phyloP scores from a whole-genome alignment of 2,888 invertebrate genomes.

The Limnephilus rhombicus region DNA sequence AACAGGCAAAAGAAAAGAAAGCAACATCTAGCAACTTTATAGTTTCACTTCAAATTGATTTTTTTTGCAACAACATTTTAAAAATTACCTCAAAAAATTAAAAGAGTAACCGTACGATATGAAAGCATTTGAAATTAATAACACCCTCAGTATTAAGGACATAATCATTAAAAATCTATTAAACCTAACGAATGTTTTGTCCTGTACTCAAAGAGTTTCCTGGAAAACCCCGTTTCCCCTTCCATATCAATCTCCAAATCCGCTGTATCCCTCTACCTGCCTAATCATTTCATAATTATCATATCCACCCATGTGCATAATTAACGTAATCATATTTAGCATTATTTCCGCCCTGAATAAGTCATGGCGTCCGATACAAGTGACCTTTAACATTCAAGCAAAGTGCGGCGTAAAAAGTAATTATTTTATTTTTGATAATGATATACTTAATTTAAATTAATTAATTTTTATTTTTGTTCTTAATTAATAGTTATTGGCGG shows the following conservation, averaged over 20 bases:
- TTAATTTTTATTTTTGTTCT: no score
- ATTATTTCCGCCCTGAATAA: background rate
- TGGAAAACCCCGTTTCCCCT: background rate
- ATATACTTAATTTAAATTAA: no score
- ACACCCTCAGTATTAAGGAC: background rate
- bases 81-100: no score
- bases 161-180: background rate
- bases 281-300: background rate
- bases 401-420: background rate
- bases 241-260: background rate
- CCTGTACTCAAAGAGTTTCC: background rate
- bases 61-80: no score
- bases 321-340: background rate
- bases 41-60: no score
- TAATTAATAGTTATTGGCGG: no score
- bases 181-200: background rate
- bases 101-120: no score
- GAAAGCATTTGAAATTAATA: background rate
- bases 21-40: no score
- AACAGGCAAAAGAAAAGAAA: no score
- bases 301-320: background rate
- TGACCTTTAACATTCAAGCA: background rate
- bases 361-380: background rate
- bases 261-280: background rate
- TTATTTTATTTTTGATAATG: background rate